Percentiles rank a stretch among this genome's conserved stretches.
Conservation (phyloP, 2,113 vertebrate genomes). For the Galbula dea region DNA sequence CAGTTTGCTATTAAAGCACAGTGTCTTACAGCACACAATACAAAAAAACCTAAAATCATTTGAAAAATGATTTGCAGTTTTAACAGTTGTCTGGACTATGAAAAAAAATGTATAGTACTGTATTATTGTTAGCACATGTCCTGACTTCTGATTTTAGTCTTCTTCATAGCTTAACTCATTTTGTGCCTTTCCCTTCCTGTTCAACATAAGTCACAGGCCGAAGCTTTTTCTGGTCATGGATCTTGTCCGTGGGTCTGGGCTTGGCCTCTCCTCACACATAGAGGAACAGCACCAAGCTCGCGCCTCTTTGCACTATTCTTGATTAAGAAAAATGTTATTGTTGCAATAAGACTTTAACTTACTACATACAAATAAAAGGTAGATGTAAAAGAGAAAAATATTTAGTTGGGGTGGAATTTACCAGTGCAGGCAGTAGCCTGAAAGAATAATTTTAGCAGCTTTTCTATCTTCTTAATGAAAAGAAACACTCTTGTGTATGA, state of each 20-base stretch:
- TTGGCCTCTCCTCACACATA: background rate
- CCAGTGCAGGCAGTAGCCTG: conserved; percentile 27
- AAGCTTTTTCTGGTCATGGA: conserved; percentile 25
- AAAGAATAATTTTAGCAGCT: conserved; percentile 30
- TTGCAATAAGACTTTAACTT: conserved; percentile 8
- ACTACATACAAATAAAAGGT: background rate
- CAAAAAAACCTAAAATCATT: conserved; percentile 47
- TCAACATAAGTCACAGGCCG: conserved; percentile 22
- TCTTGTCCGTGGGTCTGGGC: conserved; percentile 48
- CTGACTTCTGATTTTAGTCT: conserved; percentile 49
- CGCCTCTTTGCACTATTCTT: conserved; percentile 65
- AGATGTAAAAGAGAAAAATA: conserved; percentile 8
- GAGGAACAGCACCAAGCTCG: conserved; percentile 11
- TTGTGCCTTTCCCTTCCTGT: conserved; percentile 69
- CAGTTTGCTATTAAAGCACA: conserved; percentile 68
- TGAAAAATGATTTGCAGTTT: conserved; percentile 46
- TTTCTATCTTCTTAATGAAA: conserved; percentile 49
- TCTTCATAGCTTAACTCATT: conserved; percentile 63
- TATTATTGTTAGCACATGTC: conserved; percentile 63
- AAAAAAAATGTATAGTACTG: conserved; percentile 50
- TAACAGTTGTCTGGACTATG: conserved; percentile 56
- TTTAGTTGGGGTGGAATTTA: background rate
- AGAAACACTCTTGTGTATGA: background rate
- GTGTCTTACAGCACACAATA: conserved; percentile 70
- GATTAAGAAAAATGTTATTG: background rate